A percentile compares a stretch with the other conserved stretches of the same genome.
Evolutionary conservation across 2,797 vertebrate species (phyloP).

Genomic region (Tadarida brasiliensis): DNA sequence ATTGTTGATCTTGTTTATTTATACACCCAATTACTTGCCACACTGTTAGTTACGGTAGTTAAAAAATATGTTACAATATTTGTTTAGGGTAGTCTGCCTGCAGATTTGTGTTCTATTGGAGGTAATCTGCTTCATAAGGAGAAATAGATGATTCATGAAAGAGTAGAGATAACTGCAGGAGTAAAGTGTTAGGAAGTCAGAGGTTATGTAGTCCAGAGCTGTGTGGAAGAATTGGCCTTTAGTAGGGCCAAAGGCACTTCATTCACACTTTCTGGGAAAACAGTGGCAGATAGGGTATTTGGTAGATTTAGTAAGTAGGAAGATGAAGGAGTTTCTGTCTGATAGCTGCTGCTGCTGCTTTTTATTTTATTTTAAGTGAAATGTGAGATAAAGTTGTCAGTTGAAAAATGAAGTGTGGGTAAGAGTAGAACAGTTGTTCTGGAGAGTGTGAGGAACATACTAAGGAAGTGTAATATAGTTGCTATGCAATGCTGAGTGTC

Average conservation of each 20-base stretch:
- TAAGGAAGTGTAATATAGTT: neutral
- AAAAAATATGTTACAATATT: neutral
- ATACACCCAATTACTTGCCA: neutral
- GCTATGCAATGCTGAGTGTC: neutral
- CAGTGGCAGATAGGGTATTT: neutral
- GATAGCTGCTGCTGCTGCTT: neutral
- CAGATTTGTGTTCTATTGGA: neutral
- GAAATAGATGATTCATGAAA: neutral
- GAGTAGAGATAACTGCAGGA: neutral
- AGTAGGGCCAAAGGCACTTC: neutral
- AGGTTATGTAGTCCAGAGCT: neutral
- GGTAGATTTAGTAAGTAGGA: neutral
- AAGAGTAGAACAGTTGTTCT: neutral
- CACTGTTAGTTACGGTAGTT: neutral
- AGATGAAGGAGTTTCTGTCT: neutral
- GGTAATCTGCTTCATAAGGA: neutral
- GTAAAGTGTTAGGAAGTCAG: neutral
- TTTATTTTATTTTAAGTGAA: neutral
- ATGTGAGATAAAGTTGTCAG: neutral
- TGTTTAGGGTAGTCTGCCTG: neutral
- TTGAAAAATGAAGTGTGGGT: neutral
- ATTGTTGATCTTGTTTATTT: slow-evolving; percentile 11
- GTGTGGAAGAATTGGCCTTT: neutral
- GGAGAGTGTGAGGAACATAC: neutral
- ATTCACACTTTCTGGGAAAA: neutral